Base-by-base conservation (phyloP, 2,888 invertebrate species). In the Cheiracanthium punctorium region DNA sequence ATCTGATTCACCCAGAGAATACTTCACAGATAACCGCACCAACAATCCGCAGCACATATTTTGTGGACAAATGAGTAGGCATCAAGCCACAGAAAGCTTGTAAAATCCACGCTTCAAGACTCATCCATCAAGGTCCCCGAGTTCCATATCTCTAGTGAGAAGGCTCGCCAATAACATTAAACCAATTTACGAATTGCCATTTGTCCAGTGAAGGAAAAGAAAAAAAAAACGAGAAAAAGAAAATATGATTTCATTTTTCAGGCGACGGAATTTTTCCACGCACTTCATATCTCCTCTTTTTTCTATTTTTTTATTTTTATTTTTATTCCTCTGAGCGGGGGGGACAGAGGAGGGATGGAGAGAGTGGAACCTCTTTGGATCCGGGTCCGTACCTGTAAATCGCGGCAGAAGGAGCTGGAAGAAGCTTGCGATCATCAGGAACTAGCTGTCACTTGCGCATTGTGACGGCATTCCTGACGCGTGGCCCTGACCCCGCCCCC, bases 401-500 rank as follows among this genome's bases (percentile, higher is more conserved):
- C 84, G 71, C 65, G 64, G 67, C 24, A 58, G 48, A 43, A 65
- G 69, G 30, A 30, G 58, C 24, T 58, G 58, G 20, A 48, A 24
- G 84, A 79, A 73, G 41, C 69, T 67, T 79, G 84, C 73, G 84
- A 85, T 85, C 67, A 85, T 85, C 84, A 85, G 84, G 84, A 85
- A 85, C 84, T 85, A 85, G 79, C 84, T 85, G 84, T 85, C 84
- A 85, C 72, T 79, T 79, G 84, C 84, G 79, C 84, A 79, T 85
- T 85, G 84, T 85, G 84, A 85, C 84, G 84, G 84, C 73, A 85
- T 85, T 85, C 84, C 73, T 80, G 33, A 80, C 84, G 96, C 90
- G 95, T 96, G 14, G 97, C 97, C 0, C 96, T 98, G 1, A 97
- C 97, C 0, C 98, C 98, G 0, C 95, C 97, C 73, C 32, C 69